A percentile compares a stretch with the other conserved stretches of the same genome.
These are phyloP conservation scores for Garra rufa DNA, from an alignment of 2,113 vertebrate species.

Conservation along the genomic window DNA sequence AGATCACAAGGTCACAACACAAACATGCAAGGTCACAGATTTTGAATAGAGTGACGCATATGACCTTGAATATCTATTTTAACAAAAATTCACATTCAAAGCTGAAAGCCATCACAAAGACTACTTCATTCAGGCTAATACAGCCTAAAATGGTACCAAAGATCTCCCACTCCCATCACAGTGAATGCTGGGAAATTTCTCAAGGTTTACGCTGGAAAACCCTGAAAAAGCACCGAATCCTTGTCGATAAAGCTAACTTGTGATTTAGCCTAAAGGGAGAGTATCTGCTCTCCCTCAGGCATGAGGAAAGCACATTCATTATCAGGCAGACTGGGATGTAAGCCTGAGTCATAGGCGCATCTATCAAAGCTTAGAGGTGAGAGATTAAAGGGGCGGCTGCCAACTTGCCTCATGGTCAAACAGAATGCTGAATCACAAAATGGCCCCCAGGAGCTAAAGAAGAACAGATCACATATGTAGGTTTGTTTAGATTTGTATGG, in stretches of 20 bases:
- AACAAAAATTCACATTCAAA: background rate
- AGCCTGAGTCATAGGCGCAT: slow-evolving; percentile 41
- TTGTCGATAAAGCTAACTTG: slow-evolving; percentile 40
- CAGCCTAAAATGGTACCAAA: background rate
- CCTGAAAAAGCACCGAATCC: slow-evolving; percentile 25
- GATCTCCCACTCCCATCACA: background rate
- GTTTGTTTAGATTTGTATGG: background rate
- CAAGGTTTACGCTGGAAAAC: background rate
- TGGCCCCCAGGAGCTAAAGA: background rate
- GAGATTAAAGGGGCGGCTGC: slow-evolving; percentile 9
- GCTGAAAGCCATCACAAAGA: background rate
- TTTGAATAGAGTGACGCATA: background rate
- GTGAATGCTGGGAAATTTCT: slow-evolving; percentile 1
- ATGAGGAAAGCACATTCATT: slow-evolving; percentile 47
- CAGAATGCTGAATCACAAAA: slow-evolving; percentile 6
- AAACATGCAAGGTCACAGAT: background rate
- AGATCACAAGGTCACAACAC: background rate
- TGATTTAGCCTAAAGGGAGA: slow-evolving; percentile 34
- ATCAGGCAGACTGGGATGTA: slow-evolving; percentile 16
- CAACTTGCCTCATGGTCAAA: slow-evolving; percentile 22
- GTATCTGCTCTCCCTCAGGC: slow-evolving; percentile 31
- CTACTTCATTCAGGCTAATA: background rate
- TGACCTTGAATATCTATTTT: background rate
- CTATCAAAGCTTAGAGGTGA: slow-evolving; percentile 49
- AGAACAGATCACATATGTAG: background rate